phyloP scores from a whole-genome alignment of 2,888 invertebrate species.

The Ochropacha duplaris region DNA sequence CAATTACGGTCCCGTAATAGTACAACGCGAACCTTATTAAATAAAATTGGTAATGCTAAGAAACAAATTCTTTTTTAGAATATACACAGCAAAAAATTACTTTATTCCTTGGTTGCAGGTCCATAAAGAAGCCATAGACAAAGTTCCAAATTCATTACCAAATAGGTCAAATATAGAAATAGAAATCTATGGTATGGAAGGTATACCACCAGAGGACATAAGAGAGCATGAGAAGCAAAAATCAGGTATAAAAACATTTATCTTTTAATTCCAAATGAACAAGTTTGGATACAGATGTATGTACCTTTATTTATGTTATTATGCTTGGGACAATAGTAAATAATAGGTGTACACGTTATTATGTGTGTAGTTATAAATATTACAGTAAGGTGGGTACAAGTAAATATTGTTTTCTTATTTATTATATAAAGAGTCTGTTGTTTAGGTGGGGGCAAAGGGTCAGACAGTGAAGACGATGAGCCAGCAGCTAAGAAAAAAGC shows the following conservation, averaged over 20 bases:
- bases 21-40: slow-evolving; percentile 46
- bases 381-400: slow-evolving; percentile 36
- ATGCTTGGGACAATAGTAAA: slow-evolving; percentile 60
- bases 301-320: slow-evolving; percentile 63
- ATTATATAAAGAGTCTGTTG: slow-evolving; percentile 18
- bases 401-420: background rate
- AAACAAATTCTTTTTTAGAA: background rate
- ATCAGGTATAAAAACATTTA: slow-evolving; percentile 77
- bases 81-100: slow-evolving; percentile 11
- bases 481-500: slow-evolving; percentile 90
- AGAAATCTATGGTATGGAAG: slow-evolving; percentile 99
- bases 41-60: slow-evolving; percentile 14
- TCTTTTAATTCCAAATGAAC: slow-evolving; percentile 39
- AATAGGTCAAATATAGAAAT: slow-evolving; percentile 99
- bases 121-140: slow-evolving; percentile 99
- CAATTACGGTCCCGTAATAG: slow-evolving; percentile 55
- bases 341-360: slow-evolving; percentile 54
- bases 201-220: slow-evolving; percentile 97
- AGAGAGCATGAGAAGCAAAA: slow-evolving; percentile 97
- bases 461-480: slow-evolving; percentile 93
- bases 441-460: slow-evolving; percentile 86
- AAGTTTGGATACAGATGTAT: slow-evolving; percentile 67
- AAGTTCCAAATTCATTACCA: slow-evolving; percentile 99
- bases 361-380: slow-evolving; percentile 64
- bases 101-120: slow-evolving; percentile 84